These are phyloP conservation scores for Eupithecia tripunctaria DNA, from an alignment of 2,888 invertebrate genomes.

Conservation along the genomic window DNA sequence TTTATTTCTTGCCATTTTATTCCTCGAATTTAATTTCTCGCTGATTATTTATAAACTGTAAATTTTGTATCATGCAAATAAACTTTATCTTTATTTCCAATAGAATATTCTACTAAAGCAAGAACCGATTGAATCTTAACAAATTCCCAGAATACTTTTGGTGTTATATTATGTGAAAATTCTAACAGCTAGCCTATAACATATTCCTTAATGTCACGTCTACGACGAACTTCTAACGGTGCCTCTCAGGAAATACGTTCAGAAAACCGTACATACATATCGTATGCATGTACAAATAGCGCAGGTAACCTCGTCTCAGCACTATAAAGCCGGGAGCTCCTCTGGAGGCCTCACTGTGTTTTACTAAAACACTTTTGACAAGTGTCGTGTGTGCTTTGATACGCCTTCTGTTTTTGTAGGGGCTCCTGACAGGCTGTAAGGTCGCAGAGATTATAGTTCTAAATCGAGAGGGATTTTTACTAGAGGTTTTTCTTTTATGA, in stretches of 20 bases:
- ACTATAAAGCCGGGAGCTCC: slow-evolving; percentile 14
- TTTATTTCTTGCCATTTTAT: background rate
- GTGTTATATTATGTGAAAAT: background rate
- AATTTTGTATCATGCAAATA: too few species aligned
- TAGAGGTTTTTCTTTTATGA: background rate
- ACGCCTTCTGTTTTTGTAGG: slow-evolving; percentile 6
- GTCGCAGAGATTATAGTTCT: background rate
- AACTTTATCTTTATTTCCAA: background rate
- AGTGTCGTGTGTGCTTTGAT: slow-evolving; percentile 12
- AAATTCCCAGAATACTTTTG: background rate
- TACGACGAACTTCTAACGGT: background rate
- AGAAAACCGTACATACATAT: background rate
- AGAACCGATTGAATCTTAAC: background rate
- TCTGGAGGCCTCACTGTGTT: slow-evolving; percentile 16
- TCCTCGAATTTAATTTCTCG: background rate
- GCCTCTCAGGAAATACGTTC: background rate
- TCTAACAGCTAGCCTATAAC: background rate
- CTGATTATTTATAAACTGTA: background rate
- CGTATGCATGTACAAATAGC: background rate
- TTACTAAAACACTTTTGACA: slow-evolving; percentile 29
- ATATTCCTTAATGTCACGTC: background rate
- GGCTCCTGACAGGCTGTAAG: background rate
- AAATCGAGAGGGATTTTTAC: background rate
- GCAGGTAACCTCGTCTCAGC: slow-evolving; percentile 10
- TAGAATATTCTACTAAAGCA: background rate